A percentile compares a stretch with the other conserved stretches of the same genome.
Evolutionary conservation across 2,888 invertebrate genomes (phyloP).

Genomic region (Andrena trimmerana): DNA sequence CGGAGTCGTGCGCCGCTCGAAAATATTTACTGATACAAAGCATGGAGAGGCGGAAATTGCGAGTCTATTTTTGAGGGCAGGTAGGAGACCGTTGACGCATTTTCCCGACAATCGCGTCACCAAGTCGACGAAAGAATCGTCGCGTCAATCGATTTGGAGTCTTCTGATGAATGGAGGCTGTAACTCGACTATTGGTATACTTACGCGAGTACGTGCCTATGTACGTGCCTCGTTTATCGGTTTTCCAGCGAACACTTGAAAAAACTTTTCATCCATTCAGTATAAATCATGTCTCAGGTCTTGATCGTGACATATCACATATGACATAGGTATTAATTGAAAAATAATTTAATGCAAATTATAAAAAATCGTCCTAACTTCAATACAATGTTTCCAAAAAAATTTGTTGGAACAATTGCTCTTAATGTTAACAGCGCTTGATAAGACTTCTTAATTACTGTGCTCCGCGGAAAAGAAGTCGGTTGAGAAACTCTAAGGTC

Average conservation of each 20-base stretch:
- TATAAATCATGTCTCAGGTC: no score
- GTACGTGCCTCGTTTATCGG: conserved; percentile 13
- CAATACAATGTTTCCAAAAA: not conserved
- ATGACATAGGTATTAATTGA: no score
- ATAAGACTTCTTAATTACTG: no score
- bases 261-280: not conserved
- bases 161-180: conserved; percentile 13
- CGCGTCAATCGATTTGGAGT: conserved; percentile 25
- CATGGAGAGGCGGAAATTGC: conserved; percentile 12
- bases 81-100: conserved; percentile 9
- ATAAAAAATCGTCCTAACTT: not conserved
- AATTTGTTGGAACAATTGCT: not conserved
- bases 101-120: not conserved
- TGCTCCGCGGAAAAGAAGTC: no score
- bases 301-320: no score
- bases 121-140: conserved; percentile 5
- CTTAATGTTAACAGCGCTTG: not conserved
- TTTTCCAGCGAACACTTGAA: conserved; percentile 21
- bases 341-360: no score
- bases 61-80: conserved; percentile 40
- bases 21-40: conserved; percentile 58
- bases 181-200: not conserved
- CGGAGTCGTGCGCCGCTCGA: conserved; percentile 38
- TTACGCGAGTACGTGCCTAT: not conserved
- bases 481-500: no score